phyloP scores from a whole-genome alignment of 2,113 vertebrate species.

The Crotalus horridus region DNA sequence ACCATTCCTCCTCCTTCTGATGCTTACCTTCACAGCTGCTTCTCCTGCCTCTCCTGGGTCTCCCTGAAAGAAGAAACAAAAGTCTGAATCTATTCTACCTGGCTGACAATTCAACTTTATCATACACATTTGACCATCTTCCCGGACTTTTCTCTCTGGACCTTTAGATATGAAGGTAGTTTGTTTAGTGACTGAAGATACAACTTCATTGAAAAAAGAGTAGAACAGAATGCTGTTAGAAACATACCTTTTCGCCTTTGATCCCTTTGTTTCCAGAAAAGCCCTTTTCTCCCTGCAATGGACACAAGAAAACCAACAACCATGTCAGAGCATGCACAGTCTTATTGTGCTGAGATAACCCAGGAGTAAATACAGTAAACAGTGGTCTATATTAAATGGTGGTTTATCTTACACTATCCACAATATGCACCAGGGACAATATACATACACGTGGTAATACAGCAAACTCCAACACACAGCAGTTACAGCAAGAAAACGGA shows the following conservation, averaged over 20 bases:
- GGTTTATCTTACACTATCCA: too few species aligned
- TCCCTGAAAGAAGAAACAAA: constrained; percentile 66
- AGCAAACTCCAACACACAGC: too few species aligned
- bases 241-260: constrained; percentile 61
- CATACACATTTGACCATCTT: neutral
- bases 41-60: constrained; percentile 74
- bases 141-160: too few species aligned
- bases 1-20: rapidly evolving
- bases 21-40: constrained; percentile 56
- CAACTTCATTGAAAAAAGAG: neutral
- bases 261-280: constrained; percentile 49
- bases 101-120: neutral
- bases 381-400: too few species aligned
- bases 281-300: constrained; percentile 63
- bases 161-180: too few species aligned
- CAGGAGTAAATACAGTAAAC: too few species aligned
- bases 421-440: too few species aligned
- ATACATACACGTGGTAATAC: too few species aligned
- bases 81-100: neutral
- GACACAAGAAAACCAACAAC: neutral
- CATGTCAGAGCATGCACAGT: too few species aligned
- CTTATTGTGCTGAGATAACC: too few species aligned
- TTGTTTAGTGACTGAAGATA: too few species aligned
- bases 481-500: too few species aligned
- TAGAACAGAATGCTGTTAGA: neutral